Evolutionary conservation across 2,888 invertebrate species (phyloP).

Genomic region (Rapana venosa): DNA sequence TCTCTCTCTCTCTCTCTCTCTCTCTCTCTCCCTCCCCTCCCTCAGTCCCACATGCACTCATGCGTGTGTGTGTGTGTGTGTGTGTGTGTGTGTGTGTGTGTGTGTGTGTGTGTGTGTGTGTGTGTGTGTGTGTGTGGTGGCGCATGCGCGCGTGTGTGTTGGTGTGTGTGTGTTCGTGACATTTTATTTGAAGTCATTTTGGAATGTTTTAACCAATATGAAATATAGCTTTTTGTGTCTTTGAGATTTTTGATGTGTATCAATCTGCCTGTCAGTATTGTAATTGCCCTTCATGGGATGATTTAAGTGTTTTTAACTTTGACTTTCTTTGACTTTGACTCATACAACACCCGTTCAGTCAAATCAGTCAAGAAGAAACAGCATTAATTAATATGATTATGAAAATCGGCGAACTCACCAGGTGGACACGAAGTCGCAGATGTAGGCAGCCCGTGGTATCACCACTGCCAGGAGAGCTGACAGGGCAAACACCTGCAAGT

Average conservation of each 20-base stretch:
- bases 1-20: not conserved
- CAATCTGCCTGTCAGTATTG: too few species aligned
- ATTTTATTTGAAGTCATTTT: too few species aligned
- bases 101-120: not conserved
- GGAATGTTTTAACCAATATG: too few species aligned
- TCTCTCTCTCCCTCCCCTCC: not conserved
- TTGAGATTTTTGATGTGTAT: too few species aligned
- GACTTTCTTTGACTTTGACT: too few species aligned
- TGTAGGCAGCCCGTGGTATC: constrained; percentile 13
- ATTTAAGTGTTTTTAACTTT: too few species aligned
- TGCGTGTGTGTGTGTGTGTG: not conserved
- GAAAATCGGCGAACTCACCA: constrained; percentile 22
- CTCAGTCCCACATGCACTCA: not conserved
- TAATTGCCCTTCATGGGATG: too few species aligned
- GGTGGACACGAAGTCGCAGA: constrained; percentile 26
- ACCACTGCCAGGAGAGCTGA: constrained; percentile 15
- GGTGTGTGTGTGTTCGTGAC: too few species aligned
- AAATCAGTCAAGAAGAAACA: not conserved
- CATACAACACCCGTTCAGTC: not conserved
- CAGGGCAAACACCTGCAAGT: constrained; percentile 11
- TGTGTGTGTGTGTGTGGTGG: too few species aligned
- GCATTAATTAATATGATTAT: too few species aligned
- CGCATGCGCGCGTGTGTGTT: too few species aligned
- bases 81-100: not conserved
- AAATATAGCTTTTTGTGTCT: too few species aligned